Base-by-base conservation (phyloP, 2,797 vertebrate species). In the Cynopterus sphinx region DNA sequence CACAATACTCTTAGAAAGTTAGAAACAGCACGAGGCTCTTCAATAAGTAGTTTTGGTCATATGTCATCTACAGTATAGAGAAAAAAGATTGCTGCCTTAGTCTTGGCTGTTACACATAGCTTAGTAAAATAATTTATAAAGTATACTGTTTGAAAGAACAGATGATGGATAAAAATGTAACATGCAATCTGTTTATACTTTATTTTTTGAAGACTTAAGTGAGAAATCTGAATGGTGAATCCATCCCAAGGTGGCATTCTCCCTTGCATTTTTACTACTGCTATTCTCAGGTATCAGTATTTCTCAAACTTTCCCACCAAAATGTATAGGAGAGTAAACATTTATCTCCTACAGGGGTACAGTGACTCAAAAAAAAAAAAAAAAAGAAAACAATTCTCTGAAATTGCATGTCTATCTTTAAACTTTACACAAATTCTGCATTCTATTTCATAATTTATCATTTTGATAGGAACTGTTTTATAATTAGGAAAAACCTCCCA, bases 1-100 rank as follows among this genome's bases (percentile, higher is more conserved):
- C 8, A 93, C 49, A 49, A 89, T 49, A 94, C 39, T 86, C 73
- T 51, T 43, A 83, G 65, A 93, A 89, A 95, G 28, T 55, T 84
- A 26, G 24, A 33, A 78, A 74, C 22, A 91, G 16, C 41, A 68
- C 8, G 6, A 39, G 51, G 49, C 19, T 57, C 39, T 57, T 84
- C 19, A 65, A 19, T 68, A 87, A 83, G 61, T 26, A 43, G 41
- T 13, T 87, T 26, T 82, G 59, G 19, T 61, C 70, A 39, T 4
- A 31, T 51, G 51, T 39, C 43, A 17, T 51, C n/a, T 85, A 79
- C 4, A 59, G 8, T 15, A 6, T 16, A 95, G 28, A 61, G 16
- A 83, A 71, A 49, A 78, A 82, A 10, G 12, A 70, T 3, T 59
- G 16, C 39, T 11, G 36, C 9, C 8, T 77, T 36, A 94, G 43